A percentile compares a stretch with the other conserved stretches of the same genome.
Evolutionary conservation across 2,888 invertebrate species (phyloP).

Genomic region (Ryuthela nishihirai): DNA sequence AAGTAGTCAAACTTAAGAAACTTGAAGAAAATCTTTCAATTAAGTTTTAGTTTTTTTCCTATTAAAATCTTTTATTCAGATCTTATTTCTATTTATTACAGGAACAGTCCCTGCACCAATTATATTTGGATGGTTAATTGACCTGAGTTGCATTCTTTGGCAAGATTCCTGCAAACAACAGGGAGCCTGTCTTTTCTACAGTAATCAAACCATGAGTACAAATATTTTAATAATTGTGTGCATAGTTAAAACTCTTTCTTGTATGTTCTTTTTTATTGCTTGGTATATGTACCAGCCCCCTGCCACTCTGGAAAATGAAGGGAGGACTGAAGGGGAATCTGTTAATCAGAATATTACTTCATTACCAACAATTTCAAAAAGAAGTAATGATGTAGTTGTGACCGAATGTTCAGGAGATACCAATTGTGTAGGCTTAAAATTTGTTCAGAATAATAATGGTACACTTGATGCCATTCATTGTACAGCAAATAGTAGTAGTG

Average conservation of each 20-base stretch:
- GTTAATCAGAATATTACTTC: background rate
- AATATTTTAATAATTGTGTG: slow-evolving; percentile 70
- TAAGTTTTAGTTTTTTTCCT: too few relatives aligned
- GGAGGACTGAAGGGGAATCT: slow-evolving; percentile 4
- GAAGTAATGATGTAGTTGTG: background rate
- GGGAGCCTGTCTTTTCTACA: slow-evolving; percentile 70
- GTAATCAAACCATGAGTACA: slow-evolving; percentile 68
- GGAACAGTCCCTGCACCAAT: slow-evolving; percentile 92
- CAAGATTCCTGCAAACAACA: slow-evolving; percentile 68
- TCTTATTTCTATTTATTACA: too few relatives aligned
- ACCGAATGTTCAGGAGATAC: background rate
- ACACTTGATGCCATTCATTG: slow-evolving; percentile 13
- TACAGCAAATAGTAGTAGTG: slow-evolving; percentile 22
- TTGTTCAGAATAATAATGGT: slow-evolving; percentile 17
- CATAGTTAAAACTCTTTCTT: slow-evolving; percentile 66
- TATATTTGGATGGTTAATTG: slow-evolving; percentile 90
- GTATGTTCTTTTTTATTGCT: slow-evolving; percentile 68
- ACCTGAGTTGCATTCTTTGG: slow-evolving; percentile 90
- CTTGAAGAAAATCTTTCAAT: too few relatives aligned
- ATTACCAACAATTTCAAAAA: slow-evolving; percentile 8
- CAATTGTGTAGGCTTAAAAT: slow-evolving; percentile 16
- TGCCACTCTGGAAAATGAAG: background rate
- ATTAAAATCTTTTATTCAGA: too few relatives aligned
- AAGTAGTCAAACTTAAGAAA: too few relatives aligned
- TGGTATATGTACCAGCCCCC: slow-evolving; percentile 72